Percentiles rank a stretch among this genome's conserved stretches.
Evolutionary conservation across 2,888 invertebrate species (phyloP).

Genomic region (Drosophila greeni): DNA sequence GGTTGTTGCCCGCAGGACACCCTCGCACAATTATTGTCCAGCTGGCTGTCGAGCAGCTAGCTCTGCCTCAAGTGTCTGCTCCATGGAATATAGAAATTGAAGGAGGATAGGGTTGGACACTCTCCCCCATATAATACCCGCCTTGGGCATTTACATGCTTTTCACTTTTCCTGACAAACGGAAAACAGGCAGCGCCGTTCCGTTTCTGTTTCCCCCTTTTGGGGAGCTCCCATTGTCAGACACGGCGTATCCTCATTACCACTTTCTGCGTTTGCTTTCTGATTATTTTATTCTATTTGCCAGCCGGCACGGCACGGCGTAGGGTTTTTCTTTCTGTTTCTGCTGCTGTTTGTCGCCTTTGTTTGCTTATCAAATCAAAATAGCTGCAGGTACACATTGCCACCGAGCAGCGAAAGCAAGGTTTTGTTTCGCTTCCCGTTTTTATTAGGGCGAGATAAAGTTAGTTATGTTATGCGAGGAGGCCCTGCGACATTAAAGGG

Average conservation of each 20-base stretch:
- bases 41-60: conserved; percentile 55
- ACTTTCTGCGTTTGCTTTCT: conserved; percentile 59
- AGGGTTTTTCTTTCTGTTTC: conserved; percentile 1
- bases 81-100: conserved; percentile 18
- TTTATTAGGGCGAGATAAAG: conserved; percentile 4
- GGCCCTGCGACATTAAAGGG: not conserved
- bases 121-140: conserved; percentile 38
- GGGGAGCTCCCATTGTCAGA: conserved; percentile 40
- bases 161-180: conserved; percentile 63
- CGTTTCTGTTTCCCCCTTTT: conserved; percentile 7
- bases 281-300: conserved; percentile 67
- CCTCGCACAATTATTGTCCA: conserved; percentile 64
- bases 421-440: conserved; percentile 5
- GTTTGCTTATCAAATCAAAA: conserved; percentile 46
- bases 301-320: conserved; percentile 35
- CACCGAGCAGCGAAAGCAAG: not conserved
- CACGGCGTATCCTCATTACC: conserved; percentile 65
- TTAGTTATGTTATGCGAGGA: not conserved
- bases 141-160: conserved; percentile 64
- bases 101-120: conserved; percentile 2
- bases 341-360: conserved; percentile 25
- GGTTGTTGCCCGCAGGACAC: conserved; percentile 53
- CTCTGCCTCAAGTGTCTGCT: conserved; percentile 61
- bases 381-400: conserved; percentile 43
- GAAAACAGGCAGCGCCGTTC: conserved; percentile 23